These are phyloP conservation scores for Synanthedon vespiformis DNA, from an alignment of 2,888 invertebrate species.

Conservation along the genomic window DNA sequence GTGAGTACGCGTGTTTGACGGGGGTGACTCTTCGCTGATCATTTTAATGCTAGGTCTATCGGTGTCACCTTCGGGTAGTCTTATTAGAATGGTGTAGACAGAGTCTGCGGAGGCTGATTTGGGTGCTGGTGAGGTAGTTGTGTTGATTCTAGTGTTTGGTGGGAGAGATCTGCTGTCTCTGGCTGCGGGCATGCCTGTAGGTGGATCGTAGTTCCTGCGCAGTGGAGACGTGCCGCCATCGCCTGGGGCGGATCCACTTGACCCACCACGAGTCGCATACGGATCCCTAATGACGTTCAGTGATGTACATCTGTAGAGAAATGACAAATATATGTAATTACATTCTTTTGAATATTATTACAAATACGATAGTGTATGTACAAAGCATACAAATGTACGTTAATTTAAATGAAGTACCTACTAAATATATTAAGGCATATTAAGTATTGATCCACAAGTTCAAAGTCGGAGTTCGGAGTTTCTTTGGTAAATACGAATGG, in stretches of 20 bases:
- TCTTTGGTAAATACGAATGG: no score
- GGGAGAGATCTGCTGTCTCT: constrained; percentile 76
- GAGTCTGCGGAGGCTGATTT: constrained; percentile 77
- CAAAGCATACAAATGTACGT: no score
- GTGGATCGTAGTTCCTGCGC: constrained; percentile 52
- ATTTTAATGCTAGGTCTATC: constrained; percentile 87
- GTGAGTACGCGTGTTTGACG: constrained; percentile 52
- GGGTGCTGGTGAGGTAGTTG: constrained; percentile 64
- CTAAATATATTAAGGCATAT: no score
- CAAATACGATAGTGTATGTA: background rate
- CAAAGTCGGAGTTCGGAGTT: no score
- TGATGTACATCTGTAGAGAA: constrained; percentile 77
- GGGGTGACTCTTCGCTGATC: constrained; percentile 81
- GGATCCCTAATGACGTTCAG: constrained; percentile 85
- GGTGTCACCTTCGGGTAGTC: constrained; percentile 77
- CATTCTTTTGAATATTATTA: constrained; percentile 1
- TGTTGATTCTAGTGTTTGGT: constrained; percentile 66
- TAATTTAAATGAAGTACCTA: no score
- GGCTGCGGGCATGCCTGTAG: constrained; percentile 43
- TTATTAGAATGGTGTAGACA: constrained; percentile 93
- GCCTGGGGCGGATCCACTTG: constrained; percentile 55
- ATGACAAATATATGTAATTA: background rate
- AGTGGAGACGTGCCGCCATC: constrained; percentile 65
- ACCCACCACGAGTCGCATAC: constrained; percentile 68
- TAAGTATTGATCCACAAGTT: no score